Evolutionary conservation across 2,797 vertebrate genomes (phyloP), one percentile per base, ranked within the genome.

Genomic region (Pangasius krempfi): DNA sequence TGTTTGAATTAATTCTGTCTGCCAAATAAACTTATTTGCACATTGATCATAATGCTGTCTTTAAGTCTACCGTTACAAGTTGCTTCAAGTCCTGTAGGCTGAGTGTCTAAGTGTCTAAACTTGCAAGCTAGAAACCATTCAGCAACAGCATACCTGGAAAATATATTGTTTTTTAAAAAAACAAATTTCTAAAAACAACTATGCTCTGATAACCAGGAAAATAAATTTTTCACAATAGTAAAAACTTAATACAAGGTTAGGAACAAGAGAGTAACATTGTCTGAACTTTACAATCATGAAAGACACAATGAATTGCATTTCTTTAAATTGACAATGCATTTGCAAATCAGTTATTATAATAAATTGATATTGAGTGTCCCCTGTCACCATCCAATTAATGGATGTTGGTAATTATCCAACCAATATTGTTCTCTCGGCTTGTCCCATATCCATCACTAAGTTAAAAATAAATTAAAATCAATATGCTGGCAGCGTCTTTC

Each of bases 401-500:
- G 93, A 96, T 96, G 95, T 93, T 95, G 94, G 95, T 96, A 96
- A 96, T 96, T 96, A 96, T 95, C 95, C 95, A 94, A 95, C 94
- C 94, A 94, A 94, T 95, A 93, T 93, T 92, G 93, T 94, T 95
- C 92, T 95, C 91, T 93, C 93, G 93, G 94, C 93, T 95, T 93
- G 96, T 95, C 94, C 94, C 94, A 94, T 96, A 96, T 96, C 96
- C 95, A 96, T 96, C 96, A 96, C 95, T 96, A 96, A 96, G 95
- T 96, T 96, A 96, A 95, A 96, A 96, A 96, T 96, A 96, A 95
- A 97, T 96, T 96, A 94, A 95, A 96, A 97, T 97, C 96, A 96
- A 96, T 97, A 95, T 83, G 88, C 93, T 90, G 83, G 89, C 92
- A 91, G 94, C 94, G 93, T 94, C 95, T 93, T 91, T 94, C 94